Base-by-base conservation (phyloP, 2,113 vertebrate species). In the Bucco capensis region DNA sequence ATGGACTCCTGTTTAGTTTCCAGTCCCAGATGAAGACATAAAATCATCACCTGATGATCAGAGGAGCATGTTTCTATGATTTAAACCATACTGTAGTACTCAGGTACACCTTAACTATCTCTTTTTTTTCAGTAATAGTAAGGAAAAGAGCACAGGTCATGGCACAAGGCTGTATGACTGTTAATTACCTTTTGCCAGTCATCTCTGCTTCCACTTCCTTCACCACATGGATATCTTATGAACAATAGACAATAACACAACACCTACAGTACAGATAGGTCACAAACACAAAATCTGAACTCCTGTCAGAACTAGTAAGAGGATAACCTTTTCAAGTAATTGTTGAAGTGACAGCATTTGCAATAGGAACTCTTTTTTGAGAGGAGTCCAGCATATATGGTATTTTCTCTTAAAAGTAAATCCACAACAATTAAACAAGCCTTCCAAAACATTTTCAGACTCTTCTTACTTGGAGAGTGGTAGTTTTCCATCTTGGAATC, bases 1-100 rank as follows among this genome's bases (percentile, higher is more conserved):
- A 94, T 57, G 69, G 40, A 69, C 40, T 78, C 18, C 57, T 77
- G 76, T 80, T 95, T 88, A 75, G 80, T 73, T 89, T 89, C 27
- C n/a, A 81, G 65, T 86, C 40, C 53, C 75, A 78, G 61, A 81
- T 4, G 4, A 83, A 86, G 69, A 83, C 64, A 93, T 72, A 84
- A 88, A 93, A 81, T 65, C 73, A 75, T 65, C 73, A 84, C 53
- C 57, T 86, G 73, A 88, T 5, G 30, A 81, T 37, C 73, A 84
- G 35, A 94, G 33, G 73, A 78, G 19, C 27, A 35, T 1, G 15
- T 53, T 91, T 83, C n/a, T 61, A 19, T 69, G 49, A 90, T 72
- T 90, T 86, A 88, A 91, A 61, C 23, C 31, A 57, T 27, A 53
- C n/a, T 44, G 10, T 31, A 56, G 6, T 37, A 60, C n/a, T 44